phyloP scores from a whole-genome alignment of 2,797 vertebrate species.

The Premnoplex brunnescens region DNA sequence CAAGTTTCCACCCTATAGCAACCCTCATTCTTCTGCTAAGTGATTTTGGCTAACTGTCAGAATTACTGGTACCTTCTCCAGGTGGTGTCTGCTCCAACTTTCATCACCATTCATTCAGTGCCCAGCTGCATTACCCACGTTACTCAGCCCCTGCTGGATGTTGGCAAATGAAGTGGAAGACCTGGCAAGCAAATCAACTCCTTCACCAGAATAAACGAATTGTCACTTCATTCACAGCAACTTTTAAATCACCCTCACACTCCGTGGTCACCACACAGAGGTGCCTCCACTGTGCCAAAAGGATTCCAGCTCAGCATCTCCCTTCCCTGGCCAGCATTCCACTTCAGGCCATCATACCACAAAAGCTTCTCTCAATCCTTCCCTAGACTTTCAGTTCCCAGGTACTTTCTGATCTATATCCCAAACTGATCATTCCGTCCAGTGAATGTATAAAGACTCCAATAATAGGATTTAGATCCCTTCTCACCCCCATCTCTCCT shows the following conservation, averaged over 20 bases:
- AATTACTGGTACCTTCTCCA: neutral
- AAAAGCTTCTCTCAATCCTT: neutral
- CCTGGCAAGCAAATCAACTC: neutral
- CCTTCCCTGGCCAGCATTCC: neutral
- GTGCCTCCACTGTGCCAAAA: neutral
- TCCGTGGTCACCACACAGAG: neutral
- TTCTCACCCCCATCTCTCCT: neutral
- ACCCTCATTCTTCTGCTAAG: neutral
- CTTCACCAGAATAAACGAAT: neutral
- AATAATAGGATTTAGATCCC: neutral
- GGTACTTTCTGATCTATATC: neutral
- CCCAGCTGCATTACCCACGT: neutral
- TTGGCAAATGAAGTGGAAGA: neutral
- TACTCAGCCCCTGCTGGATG: neutral
- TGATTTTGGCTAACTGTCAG: neutral
- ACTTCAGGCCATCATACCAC: neutral
- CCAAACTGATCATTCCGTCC: neutral
- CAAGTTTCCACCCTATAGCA: neutral
- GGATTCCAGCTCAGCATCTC: neutral
- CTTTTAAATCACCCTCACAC: neutral
- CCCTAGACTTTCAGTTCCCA: neutral
- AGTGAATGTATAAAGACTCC: neutral
- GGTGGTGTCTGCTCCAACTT: neutral
- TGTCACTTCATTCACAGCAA: fast-evolving
- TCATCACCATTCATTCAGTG: neutral